Conservation (phyloP, 2,113 vertebrate genomes). For the Sus scrofa region DNA sequence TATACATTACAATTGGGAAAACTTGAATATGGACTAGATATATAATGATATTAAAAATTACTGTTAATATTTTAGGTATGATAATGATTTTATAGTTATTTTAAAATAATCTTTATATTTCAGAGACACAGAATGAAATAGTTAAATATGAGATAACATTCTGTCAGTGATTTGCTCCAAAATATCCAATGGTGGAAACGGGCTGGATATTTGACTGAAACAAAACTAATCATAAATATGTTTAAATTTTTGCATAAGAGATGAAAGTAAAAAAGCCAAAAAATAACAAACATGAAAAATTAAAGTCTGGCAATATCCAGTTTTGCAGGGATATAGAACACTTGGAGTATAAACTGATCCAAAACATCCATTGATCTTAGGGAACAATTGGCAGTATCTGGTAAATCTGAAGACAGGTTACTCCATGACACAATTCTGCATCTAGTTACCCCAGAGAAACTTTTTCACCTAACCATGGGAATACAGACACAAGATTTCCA, state of each 20-base stretch:
- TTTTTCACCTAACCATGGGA: not conserved
- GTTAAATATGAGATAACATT: not conserved
- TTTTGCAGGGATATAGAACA: not conserved
- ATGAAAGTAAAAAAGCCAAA: not conserved
- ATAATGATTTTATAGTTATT: not conserved
- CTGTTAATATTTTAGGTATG: not conserved
- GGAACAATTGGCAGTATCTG: not conserved
- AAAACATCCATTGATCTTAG: not conserved
- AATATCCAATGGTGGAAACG: not conserved
- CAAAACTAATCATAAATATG: not conserved
- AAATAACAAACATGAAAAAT: not conserved
- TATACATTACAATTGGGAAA: not conserved
- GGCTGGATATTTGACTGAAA: not conserved
- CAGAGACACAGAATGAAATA: not conserved
- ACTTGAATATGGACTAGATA: not conserved
- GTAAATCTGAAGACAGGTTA: not conserved
- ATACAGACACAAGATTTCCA: not conserved
- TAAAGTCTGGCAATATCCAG: not conserved
- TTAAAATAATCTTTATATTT: not conserved
- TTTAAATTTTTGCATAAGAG: not conserved
- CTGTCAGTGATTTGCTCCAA: not conserved
- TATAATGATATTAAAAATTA: slow-evolving; percentile 12
- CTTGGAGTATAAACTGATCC: not conserved
- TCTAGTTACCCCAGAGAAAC: not conserved
- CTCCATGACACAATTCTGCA: not conserved